Evolutionary conservation across 2,888 invertebrate genomes (phyloP), one percentile per base, ranked within the genome.

Genomic region (Lydus trimaculatus): DNA sequence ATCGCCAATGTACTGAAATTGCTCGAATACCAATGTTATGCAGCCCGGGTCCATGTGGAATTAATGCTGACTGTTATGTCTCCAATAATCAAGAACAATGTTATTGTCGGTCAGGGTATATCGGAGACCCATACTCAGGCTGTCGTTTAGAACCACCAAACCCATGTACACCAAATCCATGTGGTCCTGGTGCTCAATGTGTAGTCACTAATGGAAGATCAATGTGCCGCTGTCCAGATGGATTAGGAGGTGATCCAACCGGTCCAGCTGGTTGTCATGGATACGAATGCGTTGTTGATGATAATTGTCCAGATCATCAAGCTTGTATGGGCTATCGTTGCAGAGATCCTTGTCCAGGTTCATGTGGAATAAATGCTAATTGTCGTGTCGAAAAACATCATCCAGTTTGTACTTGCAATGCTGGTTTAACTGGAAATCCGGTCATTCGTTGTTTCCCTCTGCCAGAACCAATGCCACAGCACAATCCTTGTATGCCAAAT

Each of bases 11-110:
- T 80, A 87, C 88, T 64, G 89, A 87, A 81, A 89, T 89, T 73
- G 82, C 90, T 36, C 87, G 90, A 1, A 86, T 88, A 69, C 87
- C 90, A 8, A 69, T 75, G 31, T 85, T 94, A 11, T 95, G 95
- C 79, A 89, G 90, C 82, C 95, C 95, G 11, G 94, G 94, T 11
- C 94, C 94, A 1, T 95, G 95, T 84, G 95, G 94, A 31, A 84
- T 86, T 20, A 94, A 95, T 83, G 91, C 95, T 11, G 94, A 95
- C 81, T 96, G 95, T 81, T 95, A 95, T 80, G 92, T 94, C 6
- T 89, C 91, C 60, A 91, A 91, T 67, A 94, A 94, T 79, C 90
- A 91, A 78, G 95, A 96, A 84, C 91, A 93, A 83, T 96, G 96
- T 83, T 94, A 91, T 84, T 96, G 96, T 78, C 90, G 90, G 81